Percentiles rank a stretch among this genome's conserved stretches.
Conservation (phyloP, 2,797 vertebrate species). For the Atherinosoma microstoma region DNA sequence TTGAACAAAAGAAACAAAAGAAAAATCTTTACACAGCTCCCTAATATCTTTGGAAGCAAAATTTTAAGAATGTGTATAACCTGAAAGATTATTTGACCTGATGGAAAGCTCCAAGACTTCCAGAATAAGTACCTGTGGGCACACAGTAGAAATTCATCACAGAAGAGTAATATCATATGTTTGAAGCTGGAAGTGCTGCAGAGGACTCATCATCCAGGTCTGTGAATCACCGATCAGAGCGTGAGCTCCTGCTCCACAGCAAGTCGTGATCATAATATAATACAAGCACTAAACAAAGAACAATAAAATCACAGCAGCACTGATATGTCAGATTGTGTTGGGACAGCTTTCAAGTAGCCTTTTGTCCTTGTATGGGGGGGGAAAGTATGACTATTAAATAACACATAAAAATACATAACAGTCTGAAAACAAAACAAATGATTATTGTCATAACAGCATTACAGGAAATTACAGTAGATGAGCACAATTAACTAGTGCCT, state of each 20-base stretch:
- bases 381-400: not conserved
- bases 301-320: constrained; percentile 12
- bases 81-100: too few species aligned
- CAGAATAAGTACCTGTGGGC: not conserved
- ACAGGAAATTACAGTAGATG: not conserved
- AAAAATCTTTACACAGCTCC: not conserved
- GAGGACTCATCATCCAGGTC: constrained; percentile 31
- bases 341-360: constrained; percentile 1
- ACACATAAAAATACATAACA: not conserved
- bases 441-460: constrained; percentile 11
- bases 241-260: constrained; percentile 20
- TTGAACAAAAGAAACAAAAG: not conserved
- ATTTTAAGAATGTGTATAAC: not conserved
- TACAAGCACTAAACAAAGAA: constrained; percentile 11
- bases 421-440: not conserved
- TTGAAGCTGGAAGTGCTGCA: constrained; percentile 13
- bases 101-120: not conserved
- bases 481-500: constrained; percentile 20
- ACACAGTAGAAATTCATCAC: not conserved
- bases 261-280: constrained; percentile 57
- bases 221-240: constrained; percentile 52
- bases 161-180: constrained; percentile 1
- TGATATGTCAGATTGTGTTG: constrained; percentile 13
- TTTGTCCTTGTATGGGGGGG: not conserved
- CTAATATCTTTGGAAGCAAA: not conserved